phyloP scores from a whole-genome alignment of 2,113 vertebrate species.

The Mustela lutreola region DNA sequence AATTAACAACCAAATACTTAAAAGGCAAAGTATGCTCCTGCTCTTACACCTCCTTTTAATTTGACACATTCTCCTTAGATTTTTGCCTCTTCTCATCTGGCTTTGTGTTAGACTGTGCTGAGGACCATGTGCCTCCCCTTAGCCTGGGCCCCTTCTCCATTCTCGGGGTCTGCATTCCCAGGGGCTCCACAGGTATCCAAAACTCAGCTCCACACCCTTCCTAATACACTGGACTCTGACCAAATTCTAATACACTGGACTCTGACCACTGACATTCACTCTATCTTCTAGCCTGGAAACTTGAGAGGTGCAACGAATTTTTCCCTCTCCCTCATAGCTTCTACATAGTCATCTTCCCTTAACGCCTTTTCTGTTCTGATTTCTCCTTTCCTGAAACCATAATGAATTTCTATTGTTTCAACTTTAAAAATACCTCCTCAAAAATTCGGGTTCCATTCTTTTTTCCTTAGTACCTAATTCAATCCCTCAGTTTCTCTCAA shows the following conservation, averaged over 20 bases:
- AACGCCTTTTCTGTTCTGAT: background rate
- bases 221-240: background rate
- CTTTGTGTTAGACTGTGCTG: background rate
- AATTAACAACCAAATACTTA: background rate
- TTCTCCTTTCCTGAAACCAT: background rate
- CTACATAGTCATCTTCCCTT: background rate
- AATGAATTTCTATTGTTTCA: background rate
- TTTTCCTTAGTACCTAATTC: background rate
- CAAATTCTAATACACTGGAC: background rate
- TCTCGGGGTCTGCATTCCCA: background rate
- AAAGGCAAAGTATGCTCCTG: background rate
- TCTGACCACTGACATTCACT: background rate
- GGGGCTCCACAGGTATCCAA: background rate
- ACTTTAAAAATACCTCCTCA: background rate
- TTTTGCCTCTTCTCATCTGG: background rate
- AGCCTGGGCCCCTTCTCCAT: too few species aligned
- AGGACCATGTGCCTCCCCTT: background rate
- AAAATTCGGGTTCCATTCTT: background rate
- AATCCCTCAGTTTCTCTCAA: background rate
- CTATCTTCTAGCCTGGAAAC: background rate
- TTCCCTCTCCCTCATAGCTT: background rate
- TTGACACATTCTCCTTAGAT: background rate
- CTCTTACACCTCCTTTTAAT: background rate
- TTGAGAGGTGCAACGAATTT: background rate
- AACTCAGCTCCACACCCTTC: background rate